Evolutionary conservation across 2,888 invertebrate species (phyloP).

Genomic region (Endomychus coccineus): DNA sequence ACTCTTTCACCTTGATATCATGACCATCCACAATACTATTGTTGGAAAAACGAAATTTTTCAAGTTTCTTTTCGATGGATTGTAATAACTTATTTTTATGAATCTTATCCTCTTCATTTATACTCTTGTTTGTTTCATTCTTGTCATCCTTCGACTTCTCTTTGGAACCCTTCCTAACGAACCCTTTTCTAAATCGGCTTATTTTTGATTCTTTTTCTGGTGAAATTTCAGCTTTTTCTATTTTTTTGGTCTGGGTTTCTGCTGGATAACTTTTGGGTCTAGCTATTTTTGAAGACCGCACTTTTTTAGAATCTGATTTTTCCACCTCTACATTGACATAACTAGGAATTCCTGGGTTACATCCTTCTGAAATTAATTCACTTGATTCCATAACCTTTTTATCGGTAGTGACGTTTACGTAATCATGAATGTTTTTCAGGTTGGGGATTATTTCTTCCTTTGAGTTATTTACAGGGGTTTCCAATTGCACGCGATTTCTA

Average conservation of each 20-base stretch:
- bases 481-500: slow-evolving; percentile 7
- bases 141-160: slow-evolving; percentile 33
- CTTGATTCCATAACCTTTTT: slow-evolving; percentile 13
- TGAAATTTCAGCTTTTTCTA: slow-evolving; percentile 39
- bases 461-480: slow-evolving; percentile 5
- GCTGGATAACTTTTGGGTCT: slow-evolving; percentile 53
- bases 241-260: slow-evolving; percentile 23
- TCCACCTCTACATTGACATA: slow-evolving; percentile 30
- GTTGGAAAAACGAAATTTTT: slow-evolving; percentile 52
- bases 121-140: slow-evolving; percentile 30
- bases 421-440: slow-evolving; percentile 3
- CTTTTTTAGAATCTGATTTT: slow-evolving; percentile 29
- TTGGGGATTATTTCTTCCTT: slow-evolving; percentile 4
- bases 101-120: slow-evolving; percentile 33
- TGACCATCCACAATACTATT: slow-evolving; percentile 29
- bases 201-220: slow-evolving; percentile 55
- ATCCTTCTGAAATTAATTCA: no score
- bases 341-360: no score
- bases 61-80: slow-evolving; percentile 69
- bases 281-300: slow-evolving; percentile 45
- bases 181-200: slow-evolving; percentile 31
- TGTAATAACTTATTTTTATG: slow-evolving; percentile 56
- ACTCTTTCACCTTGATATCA: slow-evolving; percentile 35
- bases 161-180: slow-evolving; percentile 26
- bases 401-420: slow-evolving; percentile 6